A percentile compares a stretch with the other conserved stretches of the same genome.
Evolutionary conservation across 2,113 vertebrate genomes (phyloP).

Genomic region (Cheirogaleus medius): DNA sequence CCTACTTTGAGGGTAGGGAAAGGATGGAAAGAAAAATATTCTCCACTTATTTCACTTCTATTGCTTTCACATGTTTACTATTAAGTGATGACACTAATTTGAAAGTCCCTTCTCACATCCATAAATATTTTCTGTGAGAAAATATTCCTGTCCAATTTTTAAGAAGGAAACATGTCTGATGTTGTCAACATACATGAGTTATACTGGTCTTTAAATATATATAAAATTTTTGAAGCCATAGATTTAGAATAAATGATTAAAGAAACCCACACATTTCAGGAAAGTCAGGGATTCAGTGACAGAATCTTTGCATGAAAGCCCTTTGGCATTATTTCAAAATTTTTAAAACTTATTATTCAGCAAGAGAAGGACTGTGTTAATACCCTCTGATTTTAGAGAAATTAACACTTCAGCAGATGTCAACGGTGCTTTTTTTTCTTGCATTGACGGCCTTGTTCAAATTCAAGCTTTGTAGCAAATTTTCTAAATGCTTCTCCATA

Average conservation of each 20-base stretch:
- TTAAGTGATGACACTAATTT: neutral
- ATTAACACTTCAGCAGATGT: constrained; percentile 36
- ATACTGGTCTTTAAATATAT: neutral
- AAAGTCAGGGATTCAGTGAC: neutral
- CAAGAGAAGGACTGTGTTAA: constrained; percentile 40
- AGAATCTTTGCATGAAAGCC: constrained; percentile 14
- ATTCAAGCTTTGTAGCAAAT: constrained; percentile 26
- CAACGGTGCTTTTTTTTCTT: neutral
- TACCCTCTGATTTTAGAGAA: constrained; percentile 49
- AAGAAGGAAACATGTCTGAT: neutral
- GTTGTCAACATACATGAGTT: neutral
- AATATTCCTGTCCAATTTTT: neutral
- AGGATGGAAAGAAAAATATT: neutral
- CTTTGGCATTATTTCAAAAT: constrained; percentile 37
- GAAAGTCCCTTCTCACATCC: neutral
- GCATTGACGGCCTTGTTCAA: constrained; percentile 15
- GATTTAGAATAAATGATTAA: constrained; percentile 18
- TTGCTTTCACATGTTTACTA: neutral
- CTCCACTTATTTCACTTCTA: neutral
- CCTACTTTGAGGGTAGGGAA: neutral
- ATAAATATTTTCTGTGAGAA: neutral
- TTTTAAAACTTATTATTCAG: neutral
- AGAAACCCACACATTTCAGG: neutral
- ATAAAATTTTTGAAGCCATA: neutral
- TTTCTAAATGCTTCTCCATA: constrained; percentile 17